These are phyloP conservation scores for Drosophila guanche DNA, from an alignment of 1,140 invertebrate genomes.

Conservation along the genomic window DNA sequence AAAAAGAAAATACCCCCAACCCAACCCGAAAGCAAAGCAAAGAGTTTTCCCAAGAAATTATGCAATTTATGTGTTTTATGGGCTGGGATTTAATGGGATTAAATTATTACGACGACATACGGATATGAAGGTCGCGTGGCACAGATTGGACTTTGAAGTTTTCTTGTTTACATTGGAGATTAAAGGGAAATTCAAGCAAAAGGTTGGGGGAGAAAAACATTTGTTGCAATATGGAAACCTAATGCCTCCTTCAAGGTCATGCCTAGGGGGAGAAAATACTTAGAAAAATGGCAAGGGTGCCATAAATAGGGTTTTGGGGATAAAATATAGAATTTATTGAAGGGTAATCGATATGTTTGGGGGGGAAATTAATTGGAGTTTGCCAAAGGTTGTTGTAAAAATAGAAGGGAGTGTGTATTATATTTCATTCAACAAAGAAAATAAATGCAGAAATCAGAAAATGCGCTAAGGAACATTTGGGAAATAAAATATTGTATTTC, in stretches of 20 bases:
- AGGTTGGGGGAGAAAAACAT: constrained; percentile 18
- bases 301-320: too few species aligned
- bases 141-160: constrained; percentile 29
- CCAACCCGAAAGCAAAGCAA: neutral
- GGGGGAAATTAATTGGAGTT: too few species aligned
- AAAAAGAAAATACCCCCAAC: neutral
- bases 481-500: too few species aligned
- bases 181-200: constrained; percentile 12
- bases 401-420: too few species aligned
- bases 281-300: too few species aligned
- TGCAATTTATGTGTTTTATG: constrained; percentile 25
- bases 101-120: neutral
- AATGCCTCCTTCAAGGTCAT: constrained; percentile 7
- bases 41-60: constrained; percentile 10
- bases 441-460: too few species aligned
- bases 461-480: too few species aligned
- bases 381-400: too few species aligned
- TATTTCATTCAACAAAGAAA: too few species aligned
- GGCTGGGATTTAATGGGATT: constrained; percentile 4
- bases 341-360: too few species aligned
- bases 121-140: constrained; percentile 13
- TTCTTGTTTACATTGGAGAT: neutral
- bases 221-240: constrained; percentile 7
- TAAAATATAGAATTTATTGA: too few species aligned
- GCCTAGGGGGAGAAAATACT: too few species aligned